Percentiles rank a stretch among this genome's conserved stretches.
These are phyloP conservation scores for Montipora sp. DNA, from an alignment of 64 coral and sea anemone species.

Conservation along the genomic window DNA sequence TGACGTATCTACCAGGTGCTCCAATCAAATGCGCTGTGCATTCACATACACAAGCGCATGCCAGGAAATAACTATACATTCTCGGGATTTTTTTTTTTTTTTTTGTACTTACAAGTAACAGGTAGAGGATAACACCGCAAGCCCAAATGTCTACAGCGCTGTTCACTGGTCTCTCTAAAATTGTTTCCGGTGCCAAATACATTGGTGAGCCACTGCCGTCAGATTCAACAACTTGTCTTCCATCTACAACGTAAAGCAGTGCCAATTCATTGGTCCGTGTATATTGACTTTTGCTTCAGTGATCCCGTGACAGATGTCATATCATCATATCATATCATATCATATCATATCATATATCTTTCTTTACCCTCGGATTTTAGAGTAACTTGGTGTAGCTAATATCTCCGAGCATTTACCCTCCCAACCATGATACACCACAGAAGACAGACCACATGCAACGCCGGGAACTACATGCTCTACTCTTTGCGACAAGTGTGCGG, in stretches of 20 bases:
- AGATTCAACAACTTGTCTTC: constrained; percentile 59
- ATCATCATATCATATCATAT: too few species aligned
- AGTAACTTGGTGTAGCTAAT: too few species aligned
- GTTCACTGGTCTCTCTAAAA: constrained; percentile 67
- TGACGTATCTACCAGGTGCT: too few species aligned
- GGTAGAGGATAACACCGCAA: constrained; percentile 91
- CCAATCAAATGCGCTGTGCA: not conserved
- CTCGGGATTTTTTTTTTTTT: not conserved
- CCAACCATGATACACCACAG: too few species aligned
- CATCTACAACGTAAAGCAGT: constrained; percentile 39
- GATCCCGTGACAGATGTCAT: too few species aligned
- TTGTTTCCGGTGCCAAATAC: constrained; percentile 90
- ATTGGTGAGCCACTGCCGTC: constrained; percentile 85
- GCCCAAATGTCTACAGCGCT: constrained; percentile 91
- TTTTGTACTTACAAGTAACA: constrained; percentile 73
- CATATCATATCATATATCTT: too few species aligned
- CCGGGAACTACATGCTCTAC: too few species aligned
- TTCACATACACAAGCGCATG: not conserved
- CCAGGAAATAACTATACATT: not conserved
- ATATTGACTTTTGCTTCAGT: too few species aligned
- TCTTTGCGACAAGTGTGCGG: too few species aligned
- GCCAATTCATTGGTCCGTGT: not conserved
- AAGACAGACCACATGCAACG: too few species aligned
- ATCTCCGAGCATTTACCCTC: too few species aligned
- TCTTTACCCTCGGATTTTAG: too few species aligned